Evolutionary conservation across 2,797 vertebrate genomes (phyloP), one percentile per base, ranked within the genome.

Genomic region (Sebastes hubbsi): DNA sequence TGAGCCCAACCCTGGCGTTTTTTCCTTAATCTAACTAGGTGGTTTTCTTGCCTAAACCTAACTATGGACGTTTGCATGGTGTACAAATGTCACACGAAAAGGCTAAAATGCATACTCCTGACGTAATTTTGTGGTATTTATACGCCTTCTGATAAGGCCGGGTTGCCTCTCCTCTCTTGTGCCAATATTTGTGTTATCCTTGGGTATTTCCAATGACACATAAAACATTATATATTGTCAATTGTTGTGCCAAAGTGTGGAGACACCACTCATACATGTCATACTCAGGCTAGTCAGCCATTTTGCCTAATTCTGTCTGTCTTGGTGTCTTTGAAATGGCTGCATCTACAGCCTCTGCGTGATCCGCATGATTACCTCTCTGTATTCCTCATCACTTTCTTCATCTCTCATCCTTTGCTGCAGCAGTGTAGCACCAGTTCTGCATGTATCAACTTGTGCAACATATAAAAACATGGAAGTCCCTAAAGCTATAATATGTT

Each of bases 381-480:
- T 74, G 55, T 42, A 34, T 75, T 82, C 64, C 75, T 62, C 27
- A 64, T 72, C 25, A 73, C 42, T 72, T 49, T 62, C 42, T 75
- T 55, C 42, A 75, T 71, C 49, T 69, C 30, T 75, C 75, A 68
- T 8, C 56, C 38, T 74, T 30, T 80, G 42, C 72, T 29, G 8
- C 14, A 30, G 20, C 55, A 72, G 38, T 14, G 9, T 20, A 70
- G 54, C n/a, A 5, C 25, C 68, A 54, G 70, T 75, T 82, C 38
- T 80, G 68, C 68, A 68, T 63, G 42, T 63, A 80, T 78, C 69
- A 60, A 42, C 52, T 79, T 81, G 78, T 78, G 72, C 74, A 86
- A 80, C 60, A 80, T 61, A 75, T 79, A 67, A 87, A 87, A 87
- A 84, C 71, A 80, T 30, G 30, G 29, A 65, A 55, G 61, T 82